These are phyloP conservation scores for Gymnothorax reevesii DNA, from an alignment of 2,797 vertebrate genomes.

Conservation along the genomic window DNA sequence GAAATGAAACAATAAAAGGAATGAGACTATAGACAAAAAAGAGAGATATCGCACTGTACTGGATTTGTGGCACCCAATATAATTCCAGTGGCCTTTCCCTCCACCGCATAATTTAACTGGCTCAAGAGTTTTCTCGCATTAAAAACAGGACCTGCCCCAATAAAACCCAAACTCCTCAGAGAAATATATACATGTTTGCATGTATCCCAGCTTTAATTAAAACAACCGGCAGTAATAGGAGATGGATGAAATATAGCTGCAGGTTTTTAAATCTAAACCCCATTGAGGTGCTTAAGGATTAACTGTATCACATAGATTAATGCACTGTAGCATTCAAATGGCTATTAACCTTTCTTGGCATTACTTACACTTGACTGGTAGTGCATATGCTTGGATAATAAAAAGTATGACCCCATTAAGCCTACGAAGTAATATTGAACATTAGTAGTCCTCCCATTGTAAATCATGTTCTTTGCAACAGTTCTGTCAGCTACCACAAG, in stretches of 20 bases:
- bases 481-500: conserved; percentile 36
- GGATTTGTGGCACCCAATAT: conserved; percentile 29
- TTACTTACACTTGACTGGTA: conserved; percentile 3
- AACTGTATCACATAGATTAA: not conserved
- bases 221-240: conserved; percentile 4
- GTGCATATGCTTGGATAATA: not conserved
- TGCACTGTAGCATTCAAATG: conserved; percentile 16
- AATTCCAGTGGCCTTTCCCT: conserved; percentile 36
- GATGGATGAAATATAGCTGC: conserved; percentile 13
- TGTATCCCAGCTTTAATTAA: not conserved
- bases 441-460: conserved; percentile 9
- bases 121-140: conserved; percentile 42
- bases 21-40: not conserved
- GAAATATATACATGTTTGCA: not conserved
- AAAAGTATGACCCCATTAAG: conserved; percentile 18
- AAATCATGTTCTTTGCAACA: conserved; percentile 23
- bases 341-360: conserved; percentile 16
- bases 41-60: not conserved
- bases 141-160: not conserved
- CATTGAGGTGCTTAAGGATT: conserved; percentile 2
- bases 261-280: conserved; percentile 2
- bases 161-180: not conserved
- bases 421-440: conserved; percentile 40
- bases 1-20: conserved; percentile 8
- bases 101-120: conserved; percentile 40